These are phyloP conservation scores for Gastracanthus pulcherrimus DNA, from an alignment of 2,888 invertebrate species.

Conservation along the genomic window DNA sequence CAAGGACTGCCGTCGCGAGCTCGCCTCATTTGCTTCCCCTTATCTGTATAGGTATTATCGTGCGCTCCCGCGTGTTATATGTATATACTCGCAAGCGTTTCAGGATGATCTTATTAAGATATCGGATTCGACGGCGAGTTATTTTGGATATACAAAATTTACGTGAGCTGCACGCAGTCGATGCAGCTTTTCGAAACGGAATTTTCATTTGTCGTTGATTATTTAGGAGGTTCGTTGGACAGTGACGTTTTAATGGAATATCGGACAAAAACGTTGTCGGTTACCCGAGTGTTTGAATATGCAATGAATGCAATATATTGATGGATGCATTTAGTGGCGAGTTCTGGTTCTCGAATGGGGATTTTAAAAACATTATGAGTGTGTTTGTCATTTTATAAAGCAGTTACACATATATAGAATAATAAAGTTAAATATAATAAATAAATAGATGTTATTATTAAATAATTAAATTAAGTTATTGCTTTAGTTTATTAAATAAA, in stretches of 20 bases:
- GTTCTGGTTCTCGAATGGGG: too few species aligned
- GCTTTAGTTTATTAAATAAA: too few species aligned
- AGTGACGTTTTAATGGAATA: slow-evolving; percentile 24
- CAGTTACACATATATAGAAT: too few species aligned
- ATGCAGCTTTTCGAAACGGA: too few species aligned
- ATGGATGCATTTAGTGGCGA: background rate
- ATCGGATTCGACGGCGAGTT: too few species aligned
- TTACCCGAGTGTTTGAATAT: background rate
- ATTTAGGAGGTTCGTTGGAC: background rate
- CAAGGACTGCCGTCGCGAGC: background rate
- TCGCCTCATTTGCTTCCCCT: slow-evolving; percentile 14
- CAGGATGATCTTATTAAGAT: slow-evolving; percentile 19
- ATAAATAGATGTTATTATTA: too few species aligned
- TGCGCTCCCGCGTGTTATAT: background rate
- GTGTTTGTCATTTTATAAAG: too few species aligned
- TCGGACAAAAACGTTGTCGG: background rate
- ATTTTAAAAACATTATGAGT: too few species aligned
- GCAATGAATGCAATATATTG: background rate
- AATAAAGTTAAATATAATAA: too few species aligned
- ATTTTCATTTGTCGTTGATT: background rate
- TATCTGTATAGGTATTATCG: slow-evolving; percentile 19
- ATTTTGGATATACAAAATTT: too few species aligned
- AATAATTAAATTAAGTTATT: too few species aligned
- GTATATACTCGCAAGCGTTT: background rate
- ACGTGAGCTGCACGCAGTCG: too few species aligned